Evolutionary conservation across 2,888 invertebrate species (phyloP).

Genomic region (Polyommatus icarus): DNA sequence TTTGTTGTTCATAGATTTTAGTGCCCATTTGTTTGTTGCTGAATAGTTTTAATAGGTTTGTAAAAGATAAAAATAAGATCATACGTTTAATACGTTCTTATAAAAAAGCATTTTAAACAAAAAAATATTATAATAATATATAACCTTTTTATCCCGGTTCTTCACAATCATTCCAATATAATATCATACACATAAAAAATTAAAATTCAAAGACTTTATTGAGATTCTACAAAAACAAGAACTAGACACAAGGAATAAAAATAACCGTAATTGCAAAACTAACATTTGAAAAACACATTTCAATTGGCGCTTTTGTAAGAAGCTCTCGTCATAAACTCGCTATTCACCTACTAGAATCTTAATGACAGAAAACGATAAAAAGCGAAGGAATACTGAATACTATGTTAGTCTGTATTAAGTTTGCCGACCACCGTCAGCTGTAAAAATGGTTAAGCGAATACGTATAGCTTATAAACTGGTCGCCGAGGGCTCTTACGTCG

Average conservation of each 20-base stretch:
- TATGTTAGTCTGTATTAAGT: slow-evolving; percentile 49
- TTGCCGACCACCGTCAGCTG: slow-evolving; percentile 49
- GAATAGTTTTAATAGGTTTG: neutral
- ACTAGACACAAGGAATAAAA: neutral
- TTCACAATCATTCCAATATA: no score
- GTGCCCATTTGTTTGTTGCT: neutral
- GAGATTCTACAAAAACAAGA: neutral
- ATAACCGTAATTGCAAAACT: slow-evolving; percentile 22
- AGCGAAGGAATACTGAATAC: slow-evolving; percentile 42
- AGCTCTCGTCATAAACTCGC: slow-evolving; percentile 45
- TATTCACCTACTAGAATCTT: slow-evolving; percentile 43
- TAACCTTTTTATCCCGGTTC: no score
- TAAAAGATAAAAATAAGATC: neutral
- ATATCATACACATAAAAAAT: neutral
- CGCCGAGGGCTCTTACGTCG: slow-evolving; percentile 58
- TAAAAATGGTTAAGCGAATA: slow-evolving; percentile 55
- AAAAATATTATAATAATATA: neutral
- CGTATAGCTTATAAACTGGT: slow-evolving; percentile 67
- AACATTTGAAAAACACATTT: slow-evolving; percentile 17
- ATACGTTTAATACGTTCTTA: neutral
- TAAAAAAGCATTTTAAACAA: neutral
- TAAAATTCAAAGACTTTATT: neutral
- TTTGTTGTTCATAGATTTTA: neutral
- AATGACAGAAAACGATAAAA: slow-evolving; percentile 46
- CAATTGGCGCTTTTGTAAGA: slow-evolving; percentile 39